phyloP scores from a whole-genome alignment of 2,797 vertebrate species.

The Etheostoma nigrum region DNA sequence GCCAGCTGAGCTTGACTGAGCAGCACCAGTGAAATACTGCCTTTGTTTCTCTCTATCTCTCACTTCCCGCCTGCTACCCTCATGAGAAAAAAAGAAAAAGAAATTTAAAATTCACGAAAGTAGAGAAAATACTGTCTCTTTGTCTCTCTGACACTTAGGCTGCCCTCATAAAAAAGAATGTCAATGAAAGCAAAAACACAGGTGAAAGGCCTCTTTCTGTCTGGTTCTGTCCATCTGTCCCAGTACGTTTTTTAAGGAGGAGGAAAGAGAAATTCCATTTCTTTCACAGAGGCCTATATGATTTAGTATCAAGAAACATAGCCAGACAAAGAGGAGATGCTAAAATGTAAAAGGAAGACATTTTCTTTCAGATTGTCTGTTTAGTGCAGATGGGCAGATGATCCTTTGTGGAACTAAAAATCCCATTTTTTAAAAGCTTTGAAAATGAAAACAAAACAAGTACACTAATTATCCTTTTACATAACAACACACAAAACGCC shows the following conservation, averaged over 20 bases:
- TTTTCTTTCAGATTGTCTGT: not conserved
- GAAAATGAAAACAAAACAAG: not conserved
- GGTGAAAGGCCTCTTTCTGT: conserved; percentile 45
- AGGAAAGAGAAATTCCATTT: not conserved
- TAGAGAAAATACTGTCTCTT: conserved; percentile 62
- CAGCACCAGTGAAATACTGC: conserved; percentile 78
- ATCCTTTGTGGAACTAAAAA: not conserved
- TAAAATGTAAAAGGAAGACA: not conserved
- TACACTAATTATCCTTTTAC: not conserved
- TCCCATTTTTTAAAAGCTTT: not conserved
- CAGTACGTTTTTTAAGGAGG: conserved; percentile 16
- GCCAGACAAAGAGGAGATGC: not conserved
- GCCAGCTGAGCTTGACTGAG: conserved; percentile 74
- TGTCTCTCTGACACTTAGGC: conserved; percentile 48
- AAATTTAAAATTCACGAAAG: conserved; percentile 53
- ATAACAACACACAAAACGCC: not conserved
- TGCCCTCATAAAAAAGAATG: conserved; percentile 53
- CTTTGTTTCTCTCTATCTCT: conserved; percentile 76
- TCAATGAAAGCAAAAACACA: conserved; percentile 55
- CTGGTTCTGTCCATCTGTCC: conserved; percentile 63
- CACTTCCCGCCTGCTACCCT: conserved; percentile 59
- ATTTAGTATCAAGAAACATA: not conserved
- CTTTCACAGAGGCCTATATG: not conserved
- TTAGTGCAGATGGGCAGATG: not conserved
- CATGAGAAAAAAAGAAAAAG: conserved; percentile 15